phyloP scores from a whole-genome alignment of 2,797 vertebrate genomes.

The Thunnus albacares region DNA sequence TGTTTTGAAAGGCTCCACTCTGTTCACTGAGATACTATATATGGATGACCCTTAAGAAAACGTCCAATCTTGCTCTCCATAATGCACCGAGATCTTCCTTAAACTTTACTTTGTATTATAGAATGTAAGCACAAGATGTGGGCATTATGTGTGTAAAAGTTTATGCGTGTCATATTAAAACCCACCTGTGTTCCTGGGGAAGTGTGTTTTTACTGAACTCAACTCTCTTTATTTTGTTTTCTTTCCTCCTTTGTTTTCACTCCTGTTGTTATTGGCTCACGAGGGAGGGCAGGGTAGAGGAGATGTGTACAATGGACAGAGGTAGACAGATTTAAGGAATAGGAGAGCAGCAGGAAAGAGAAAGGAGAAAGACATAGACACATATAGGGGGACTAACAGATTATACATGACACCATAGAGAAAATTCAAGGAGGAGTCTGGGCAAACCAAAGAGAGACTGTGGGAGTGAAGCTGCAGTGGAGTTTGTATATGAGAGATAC shows the following conservation, averaged over 20 bases:
- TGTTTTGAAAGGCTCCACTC: too few species aligned
- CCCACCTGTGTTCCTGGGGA: constrained; percentile 67
- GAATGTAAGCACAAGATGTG: too few species aligned
- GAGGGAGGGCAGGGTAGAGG: constrained; percentile 24
- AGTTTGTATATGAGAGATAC: neutral
- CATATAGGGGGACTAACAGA: neutral
- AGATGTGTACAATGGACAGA: constrained; percentile 52
- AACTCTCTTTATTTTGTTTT: constrained; percentile 37
- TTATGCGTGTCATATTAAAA: constrained; percentile 29
- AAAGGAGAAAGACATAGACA: neutral
- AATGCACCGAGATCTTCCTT: too few species aligned
- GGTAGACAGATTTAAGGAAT: constrained; percentile 41
- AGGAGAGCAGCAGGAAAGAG: constrained; percentile 21
- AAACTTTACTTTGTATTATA: too few species aligned
- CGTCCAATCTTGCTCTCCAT: too few species aligned
- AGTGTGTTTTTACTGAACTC: constrained; percentile 69
- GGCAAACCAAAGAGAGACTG: neutral
- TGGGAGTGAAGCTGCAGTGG: neutral
- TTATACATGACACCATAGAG: neutral
- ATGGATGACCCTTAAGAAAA: too few species aligned
- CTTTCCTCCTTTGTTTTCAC: constrained; percentile 32
- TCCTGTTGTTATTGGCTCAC: constrained; percentile 62
- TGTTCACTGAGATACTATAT: too few species aligned
- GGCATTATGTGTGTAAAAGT: too few species aligned
- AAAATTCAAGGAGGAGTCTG: neutral